Percentiles rank a stretch among this genome's conserved stretches.
Evolutionary conservation across 2,113 vertebrate genomes (phyloP).

Genomic region (Centropus unirufus): DNA sequence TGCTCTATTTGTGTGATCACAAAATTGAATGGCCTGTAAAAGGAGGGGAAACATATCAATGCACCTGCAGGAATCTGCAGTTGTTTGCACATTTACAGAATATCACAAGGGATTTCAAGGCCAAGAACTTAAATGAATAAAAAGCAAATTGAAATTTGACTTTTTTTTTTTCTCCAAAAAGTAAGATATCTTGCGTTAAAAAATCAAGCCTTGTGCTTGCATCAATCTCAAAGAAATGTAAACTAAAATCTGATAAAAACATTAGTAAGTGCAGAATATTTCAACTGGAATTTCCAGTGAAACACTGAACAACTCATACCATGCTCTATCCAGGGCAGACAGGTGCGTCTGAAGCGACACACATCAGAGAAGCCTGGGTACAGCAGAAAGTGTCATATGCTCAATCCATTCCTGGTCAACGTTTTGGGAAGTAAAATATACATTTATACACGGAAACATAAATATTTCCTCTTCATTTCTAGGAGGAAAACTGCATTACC

Average conservation of each 20-base stretch:
- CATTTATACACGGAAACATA: slow-evolving; percentile 82
- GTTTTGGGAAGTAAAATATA: slow-evolving; percentile 83
- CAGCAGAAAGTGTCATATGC: slow-evolving; percentile 84
- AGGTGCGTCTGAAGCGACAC: slow-evolving; percentile 72
- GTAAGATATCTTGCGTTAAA: slow-evolving; percentile 87
- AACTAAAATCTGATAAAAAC: slow-evolving; percentile 87
- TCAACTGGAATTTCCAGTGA: slow-evolving; percentile 82
- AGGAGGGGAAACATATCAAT: slow-evolving; percentile 77
- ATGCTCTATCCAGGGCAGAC: slow-evolving; percentile 78
- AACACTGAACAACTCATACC: slow-evolving; percentile 78
- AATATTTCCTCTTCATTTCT: slow-evolving; percentile 70
- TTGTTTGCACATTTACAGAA: slow-evolving; percentile 81
- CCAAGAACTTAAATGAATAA: slow-evolving; percentile 78
- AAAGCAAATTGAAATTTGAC: slow-evolving; percentile 80
- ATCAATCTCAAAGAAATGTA: slow-evolving; percentile 86
- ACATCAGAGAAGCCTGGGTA: slow-evolving; percentile 74
- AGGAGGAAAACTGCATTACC: slow-evolving; percentile 82
- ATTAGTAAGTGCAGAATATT: slow-evolving; percentile 84
- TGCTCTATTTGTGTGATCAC: slow-evolving; percentile 86
- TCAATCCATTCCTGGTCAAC: slow-evolving; percentile 83
- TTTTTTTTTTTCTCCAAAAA: slow-evolving; percentile 77
- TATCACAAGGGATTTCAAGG: slow-evolving; percentile 83
- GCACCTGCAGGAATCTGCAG: slow-evolving; percentile 79
- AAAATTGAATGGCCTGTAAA: slow-evolving; percentile 82
- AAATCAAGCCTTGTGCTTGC: slow-evolving; percentile 97